A percentile compares a stretch with the other conserved stretches of the same genome.
phyloP scores from a whole-genome alignment of 1,140 invertebrate genomes.

The Meloidogyne hapla region DNA sequence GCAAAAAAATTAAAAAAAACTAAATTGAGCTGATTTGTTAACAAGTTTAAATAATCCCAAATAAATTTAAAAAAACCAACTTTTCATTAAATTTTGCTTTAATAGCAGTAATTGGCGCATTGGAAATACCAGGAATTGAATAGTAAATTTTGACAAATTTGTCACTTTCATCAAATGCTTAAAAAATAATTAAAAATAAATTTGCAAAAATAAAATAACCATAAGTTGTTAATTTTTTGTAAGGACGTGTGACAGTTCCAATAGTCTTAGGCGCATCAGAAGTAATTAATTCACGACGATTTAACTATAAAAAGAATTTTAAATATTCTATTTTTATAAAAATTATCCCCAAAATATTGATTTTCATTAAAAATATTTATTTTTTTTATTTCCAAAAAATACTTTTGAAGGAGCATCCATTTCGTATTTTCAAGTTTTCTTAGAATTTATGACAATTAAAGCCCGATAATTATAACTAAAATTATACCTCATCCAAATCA shows the following conservation, averaged over 20 bases:
- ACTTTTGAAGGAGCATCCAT: too few relatives aligned
- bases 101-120: slow-evolving; percentile 31
- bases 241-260: slow-evolving; percentile 27
- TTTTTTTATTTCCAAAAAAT: too few relatives aligned
- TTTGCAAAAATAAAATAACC: slow-evolving; percentile 26
- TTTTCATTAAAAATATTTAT: too few relatives aligned
- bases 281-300: not conserved
- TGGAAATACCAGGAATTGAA: slow-evolving; percentile 43
- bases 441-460: too few relatives aligned
- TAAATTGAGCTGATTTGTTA: too few relatives aligned
- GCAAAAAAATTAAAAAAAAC: too few relatives aligned
- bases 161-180: slow-evolving; percentile 55
- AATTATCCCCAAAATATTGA: too few relatives aligned
- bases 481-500: slow-evolving; percentile 21
- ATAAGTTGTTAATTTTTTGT: slow-evolving; percentile 50
- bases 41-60: not conserved
- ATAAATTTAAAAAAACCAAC: slow-evolving; percentile 24
- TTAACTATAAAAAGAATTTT: slow-evolving; percentile 12
- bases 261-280: not conserved
- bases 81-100: slow-evolving; percentile 38
- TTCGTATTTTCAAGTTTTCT: too few relatives aligned
- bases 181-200: slow-evolving; percentile 10
- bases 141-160: slow-evolving; percentile 57
- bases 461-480: too few relatives aligned
- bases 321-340: slow-evolving; percentile 9